Base-by-base conservation (phyloP, 2,113 vertebrate species). In the Sapajus apella region DNA sequence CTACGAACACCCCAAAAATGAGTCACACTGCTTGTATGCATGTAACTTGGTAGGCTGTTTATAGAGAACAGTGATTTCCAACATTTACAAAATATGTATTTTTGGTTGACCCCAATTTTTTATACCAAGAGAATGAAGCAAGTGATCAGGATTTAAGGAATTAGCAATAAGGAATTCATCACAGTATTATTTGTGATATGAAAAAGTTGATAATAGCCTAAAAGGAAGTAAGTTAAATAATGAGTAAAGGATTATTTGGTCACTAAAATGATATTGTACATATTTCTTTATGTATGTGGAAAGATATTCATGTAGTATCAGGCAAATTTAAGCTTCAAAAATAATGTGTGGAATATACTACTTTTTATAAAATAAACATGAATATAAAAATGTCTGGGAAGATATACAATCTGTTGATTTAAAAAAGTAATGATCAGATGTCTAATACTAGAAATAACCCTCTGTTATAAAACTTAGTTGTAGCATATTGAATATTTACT, bases 391-490 rank as follows among this genome's bases (percentile, higher is more conserved):
- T 58, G 90, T 97, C 40, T 50, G 43, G 25, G 37, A 88, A 83
- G 14, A 72, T 18, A 77, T 61, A 64, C 58, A 70, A 27, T 7
- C 9, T 52, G 2, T 84, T 87, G 90, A n/a, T 32, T 64, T 64
- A 14, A 64, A 82, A 92, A 70, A 25, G 2, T 61, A 58, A 83
- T 50, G 27, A 52, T 88, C 35, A 98, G 98, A 98, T 96, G 97
- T 98, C 95, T 97, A 96, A 98, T 97, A 96, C 90, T 95, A 98
- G 95, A 97, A 97, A 93, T 75, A 97, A 97, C 98, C 96, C 80
- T 95, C 5, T 94, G 97, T 87, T 92, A 96, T 90, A 92, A 97
- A 95, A 92, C 97, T 98, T 98, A 79, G 27, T 30, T 64, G 27
- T 64, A 97, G 98, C 90, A 95, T 90, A 68, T 25, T 92, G 37